Conservation (phyloP, 2,888 invertebrate genomes). For the Tenthredo distinguenda region DNA sequence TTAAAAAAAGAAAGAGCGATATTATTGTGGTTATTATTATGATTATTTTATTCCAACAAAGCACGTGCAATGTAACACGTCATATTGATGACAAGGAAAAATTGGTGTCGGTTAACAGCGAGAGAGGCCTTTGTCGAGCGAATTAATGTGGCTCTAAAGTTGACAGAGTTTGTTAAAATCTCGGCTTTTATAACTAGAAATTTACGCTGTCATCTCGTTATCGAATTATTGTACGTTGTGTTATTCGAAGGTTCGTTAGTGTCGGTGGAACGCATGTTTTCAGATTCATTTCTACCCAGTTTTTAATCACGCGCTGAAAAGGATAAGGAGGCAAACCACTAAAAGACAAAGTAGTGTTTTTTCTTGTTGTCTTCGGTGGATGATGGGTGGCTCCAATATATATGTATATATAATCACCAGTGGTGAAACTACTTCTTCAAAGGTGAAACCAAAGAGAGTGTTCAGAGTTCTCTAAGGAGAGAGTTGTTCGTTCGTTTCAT, state of each 20-base stretch:
- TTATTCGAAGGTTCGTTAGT: neutral
- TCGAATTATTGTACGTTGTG: neutral
- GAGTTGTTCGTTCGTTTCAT: slow-evolving; percentile 58
- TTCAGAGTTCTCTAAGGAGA: slow-evolving; percentile 61
- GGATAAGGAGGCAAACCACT: neutral
- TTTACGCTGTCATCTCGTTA: neutral
- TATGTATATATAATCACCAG: slow-evolving; percentile 2
- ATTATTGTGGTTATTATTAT: neutral
- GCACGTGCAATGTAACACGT: neutral
- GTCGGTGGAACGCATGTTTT: neutral
- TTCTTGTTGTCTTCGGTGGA: neutral
- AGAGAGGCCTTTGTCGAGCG: neutral
- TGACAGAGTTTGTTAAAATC: neutral
- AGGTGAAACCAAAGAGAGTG: slow-evolving; percentile 66
- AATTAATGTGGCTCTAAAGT: neutral
- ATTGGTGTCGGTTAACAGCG: neutral
- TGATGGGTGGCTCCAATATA: neutral
- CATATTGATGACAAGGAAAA: neutral
- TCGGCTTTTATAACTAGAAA: neutral
- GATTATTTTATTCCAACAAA: neutral
- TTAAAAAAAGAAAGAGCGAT: neutral
- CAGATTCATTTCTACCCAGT: neutral
- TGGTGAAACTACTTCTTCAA: slow-evolving; percentile 48
- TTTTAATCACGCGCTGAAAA: neutral
- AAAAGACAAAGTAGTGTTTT: neutral